Evolutionary conservation across 2,888 invertebrate species (phyloP), one percentile per base, ranked within the genome.

Genomic region (Harpalus rufipes): DNA sequence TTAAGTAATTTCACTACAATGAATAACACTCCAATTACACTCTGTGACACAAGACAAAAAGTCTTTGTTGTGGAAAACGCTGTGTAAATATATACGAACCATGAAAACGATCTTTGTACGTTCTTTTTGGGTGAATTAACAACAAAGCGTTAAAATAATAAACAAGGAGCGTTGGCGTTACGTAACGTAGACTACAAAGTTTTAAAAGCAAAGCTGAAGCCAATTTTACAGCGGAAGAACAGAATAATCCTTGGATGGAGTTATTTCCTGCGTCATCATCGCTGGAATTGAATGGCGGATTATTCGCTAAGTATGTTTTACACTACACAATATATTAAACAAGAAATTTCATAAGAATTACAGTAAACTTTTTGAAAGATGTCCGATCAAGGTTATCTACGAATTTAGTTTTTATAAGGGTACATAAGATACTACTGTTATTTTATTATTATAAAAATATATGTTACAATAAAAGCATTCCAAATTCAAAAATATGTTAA

Each of bases 111-210:
- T 18, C 63, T 63, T 63, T 25, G 63, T 12, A 63, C 25, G 63
- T 25, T 63, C 59, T 59, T 63, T 63, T 63, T 63, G 63, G 63
- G 8, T 63, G 63, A 63, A 63, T 18, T 44, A 72, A 44, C 72
- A 72, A 72, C 72, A 44, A 44, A 72, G 72, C 72, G 72, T 72
- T 72, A 72, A 25, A 63, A 63, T 63, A 25, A 63, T 63, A 63
- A 63, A 72, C 72, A 39, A 72, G 41, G 44, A 10, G 41, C 41
- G 72, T 14, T 72, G 32, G 32, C 32, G 32, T 32, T 32, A 32
- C 32, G 32, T 32, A 32, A 14, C 12, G 14, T 39, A 39, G 32
- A 16, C 72, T 41, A n/a, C 72, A 72, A 72, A 72, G 44, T 25
- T 14, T 72, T 39, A 72, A 72, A 72, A 72, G 72, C 41, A 16